A percentile compares a stretch with the other conserved stretches of the same genome.
phyloP scores from a whole-genome alignment of 1,140 invertebrate species.

The Delia radicum region DNA sequence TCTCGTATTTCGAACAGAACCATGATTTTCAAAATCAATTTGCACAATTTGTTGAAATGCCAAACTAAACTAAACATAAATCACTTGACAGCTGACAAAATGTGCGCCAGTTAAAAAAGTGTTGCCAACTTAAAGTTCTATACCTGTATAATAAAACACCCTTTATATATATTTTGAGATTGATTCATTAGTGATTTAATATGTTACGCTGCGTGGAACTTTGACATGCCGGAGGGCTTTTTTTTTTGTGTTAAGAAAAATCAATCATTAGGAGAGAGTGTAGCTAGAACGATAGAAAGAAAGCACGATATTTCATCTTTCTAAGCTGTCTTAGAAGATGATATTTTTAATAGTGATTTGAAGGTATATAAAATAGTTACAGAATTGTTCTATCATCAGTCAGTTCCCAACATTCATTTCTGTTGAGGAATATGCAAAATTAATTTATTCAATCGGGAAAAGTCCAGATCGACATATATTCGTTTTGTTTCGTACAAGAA shows the following conservation, averaged over 20 bases:
- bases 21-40: too few relatives aligned
- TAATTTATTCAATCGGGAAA: neutral
- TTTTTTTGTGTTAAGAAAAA: neutral
- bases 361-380: neutral
- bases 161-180: too few relatives aligned
- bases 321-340: neutral
- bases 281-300: neutral
- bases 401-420: constrained; percentile 33
- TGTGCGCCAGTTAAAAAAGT: too few relatives aligned
- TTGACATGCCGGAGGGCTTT: constrained; percentile 18
- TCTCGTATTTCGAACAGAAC: too few relatives aligned
- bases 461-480: neutral
- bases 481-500: neutral
- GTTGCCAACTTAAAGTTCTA: too few relatives aligned
- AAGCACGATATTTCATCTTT: neutral
- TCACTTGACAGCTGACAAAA: too few relatives aligned
- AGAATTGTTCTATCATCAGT: constrained; percentile 1
- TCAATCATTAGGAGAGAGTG: neutral
- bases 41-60: too few relatives aligned
- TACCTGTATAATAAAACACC: too few relatives aligned
- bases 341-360: neutral
- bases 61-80: too few relatives aligned
- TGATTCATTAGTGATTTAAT: neutral
- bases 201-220: neutral
- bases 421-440: neutral